Conservation (phyloP, 2,797 vertebrate genomes). For the Sebastes itinus region DNA sequence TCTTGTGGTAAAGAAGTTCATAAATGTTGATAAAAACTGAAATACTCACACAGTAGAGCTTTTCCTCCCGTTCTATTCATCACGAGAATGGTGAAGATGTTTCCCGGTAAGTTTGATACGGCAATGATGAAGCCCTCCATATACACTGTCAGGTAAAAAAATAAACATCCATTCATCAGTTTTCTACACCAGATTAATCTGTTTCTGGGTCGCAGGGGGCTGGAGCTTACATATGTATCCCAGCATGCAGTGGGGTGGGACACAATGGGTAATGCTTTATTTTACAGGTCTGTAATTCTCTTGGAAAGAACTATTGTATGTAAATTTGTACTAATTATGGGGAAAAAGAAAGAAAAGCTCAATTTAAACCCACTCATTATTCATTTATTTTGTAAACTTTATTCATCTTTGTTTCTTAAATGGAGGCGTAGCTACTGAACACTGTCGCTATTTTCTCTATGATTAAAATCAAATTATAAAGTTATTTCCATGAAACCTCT, state of each 20-base stretch:
- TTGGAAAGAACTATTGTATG: neutral
- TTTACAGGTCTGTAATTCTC: neutral
- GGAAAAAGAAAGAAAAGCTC: neutral
- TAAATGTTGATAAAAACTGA: neutral
- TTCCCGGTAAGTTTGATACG: slow-evolving; percentile 81
- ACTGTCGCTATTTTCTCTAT: neutral
- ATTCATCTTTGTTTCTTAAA: neutral
- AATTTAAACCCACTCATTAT: neutral
- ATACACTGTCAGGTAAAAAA: slow-evolving; percentile 72
- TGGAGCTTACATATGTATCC: neutral
- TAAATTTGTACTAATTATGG: neutral
- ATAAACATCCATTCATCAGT: neutral
- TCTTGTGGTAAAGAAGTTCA: neutral
- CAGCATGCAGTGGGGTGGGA: neutral
- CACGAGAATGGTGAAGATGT: slow-evolving; percentile 82
- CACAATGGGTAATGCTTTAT: neutral
- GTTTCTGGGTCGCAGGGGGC: neutral
- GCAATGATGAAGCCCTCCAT: slow-evolving; percentile 81
- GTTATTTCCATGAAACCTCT: neutral
- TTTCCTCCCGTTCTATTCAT: slow-evolving; percentile 81
- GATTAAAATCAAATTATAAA: neutral
- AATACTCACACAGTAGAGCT: slow-evolving; percentile 77
- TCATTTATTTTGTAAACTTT: neutral
- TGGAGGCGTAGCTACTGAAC: neutral
- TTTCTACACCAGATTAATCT: neutral